These are phyloP conservation scores for Chaetura pelagica DNA, from an alignment of 2,113 vertebrate genomes.

Conservation along the genomic window DNA sequence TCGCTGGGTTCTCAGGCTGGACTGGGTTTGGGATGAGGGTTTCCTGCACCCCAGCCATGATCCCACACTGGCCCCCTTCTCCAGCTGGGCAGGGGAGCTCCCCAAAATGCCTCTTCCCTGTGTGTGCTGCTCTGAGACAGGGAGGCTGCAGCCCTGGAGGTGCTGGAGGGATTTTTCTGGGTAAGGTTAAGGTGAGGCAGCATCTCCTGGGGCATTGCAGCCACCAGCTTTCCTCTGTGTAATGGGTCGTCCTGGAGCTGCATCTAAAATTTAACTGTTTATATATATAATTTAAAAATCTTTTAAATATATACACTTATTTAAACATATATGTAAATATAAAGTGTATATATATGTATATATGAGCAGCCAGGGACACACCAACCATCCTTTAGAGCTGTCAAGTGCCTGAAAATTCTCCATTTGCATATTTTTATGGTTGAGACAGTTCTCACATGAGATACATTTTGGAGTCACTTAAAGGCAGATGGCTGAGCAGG, in stretches of 20 bases:
- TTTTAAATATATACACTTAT: too few species aligned
- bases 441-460: not conserved
- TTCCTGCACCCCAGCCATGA: not conserved
- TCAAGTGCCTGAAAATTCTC: not conserved
- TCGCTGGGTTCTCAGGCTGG: not conserved
- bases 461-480: not conserved
- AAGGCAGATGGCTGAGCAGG: not conserved
- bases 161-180: not conserved
- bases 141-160: not conserved
- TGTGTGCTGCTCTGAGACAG: rapidly evolving
- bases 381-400: too few species aligned
- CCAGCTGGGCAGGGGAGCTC: not conserved
- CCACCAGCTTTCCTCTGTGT: not conserved
- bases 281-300: too few species aligned
- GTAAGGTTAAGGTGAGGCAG: not conserved
- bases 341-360: too few species aligned
- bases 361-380: too few species aligned
- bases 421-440: not conserved
- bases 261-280: too few species aligned
- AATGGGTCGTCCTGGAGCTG: not conserved
- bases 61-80: not conserved
- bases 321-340: too few species aligned
- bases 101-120: not conserved
- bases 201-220: not conserved
- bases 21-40: not conserved